These are phyloP conservation scores for Cyanoliseus patagonus DNA, from an alignment of 2,113 vertebrate species.

Conservation along the genomic window DNA sequence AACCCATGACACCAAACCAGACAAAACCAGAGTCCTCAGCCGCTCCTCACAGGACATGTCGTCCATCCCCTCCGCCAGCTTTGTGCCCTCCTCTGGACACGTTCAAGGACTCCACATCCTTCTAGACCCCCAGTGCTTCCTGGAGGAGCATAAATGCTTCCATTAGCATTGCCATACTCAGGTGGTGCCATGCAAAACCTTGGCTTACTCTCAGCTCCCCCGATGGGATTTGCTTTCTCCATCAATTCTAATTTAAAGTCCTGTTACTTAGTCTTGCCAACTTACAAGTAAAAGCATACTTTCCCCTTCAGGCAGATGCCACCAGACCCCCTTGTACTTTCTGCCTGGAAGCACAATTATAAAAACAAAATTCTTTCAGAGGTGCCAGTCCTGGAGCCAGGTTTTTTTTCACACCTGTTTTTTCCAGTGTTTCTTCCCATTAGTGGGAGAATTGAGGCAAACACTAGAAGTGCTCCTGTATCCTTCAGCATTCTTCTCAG, in stretches of 20 bases:
- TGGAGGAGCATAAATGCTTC: not conserved
- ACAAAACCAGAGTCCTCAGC: not conserved
- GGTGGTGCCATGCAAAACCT: not conserved
- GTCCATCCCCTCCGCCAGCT: not conserved
- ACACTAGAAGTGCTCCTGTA: not conserved
- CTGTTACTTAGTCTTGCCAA: rapidly evolving
- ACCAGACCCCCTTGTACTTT: not conserved
- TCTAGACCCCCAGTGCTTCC: not conserved
- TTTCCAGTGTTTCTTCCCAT: not conserved
- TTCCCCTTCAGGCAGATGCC: not conserved
- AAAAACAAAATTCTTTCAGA: not conserved
- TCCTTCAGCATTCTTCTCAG: not conserved
- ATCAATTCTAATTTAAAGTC: not conserved
- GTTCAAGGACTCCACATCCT: not conserved
- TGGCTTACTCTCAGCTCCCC: not conserved
- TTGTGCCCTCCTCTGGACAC: not conserved
- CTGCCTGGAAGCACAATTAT: not conserved
- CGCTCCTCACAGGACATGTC: not conserved
- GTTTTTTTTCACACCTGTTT: not conserved
- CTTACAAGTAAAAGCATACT: not conserved
- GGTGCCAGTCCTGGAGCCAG: not conserved
- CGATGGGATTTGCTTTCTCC: not conserved
- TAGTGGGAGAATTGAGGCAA: not conserved
- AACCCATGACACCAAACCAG: not conserved
- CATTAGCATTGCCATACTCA: not conserved